Conservation (phyloP, 2,113 vertebrate genomes). For the Haliaeetus leucogaster region DNA sequence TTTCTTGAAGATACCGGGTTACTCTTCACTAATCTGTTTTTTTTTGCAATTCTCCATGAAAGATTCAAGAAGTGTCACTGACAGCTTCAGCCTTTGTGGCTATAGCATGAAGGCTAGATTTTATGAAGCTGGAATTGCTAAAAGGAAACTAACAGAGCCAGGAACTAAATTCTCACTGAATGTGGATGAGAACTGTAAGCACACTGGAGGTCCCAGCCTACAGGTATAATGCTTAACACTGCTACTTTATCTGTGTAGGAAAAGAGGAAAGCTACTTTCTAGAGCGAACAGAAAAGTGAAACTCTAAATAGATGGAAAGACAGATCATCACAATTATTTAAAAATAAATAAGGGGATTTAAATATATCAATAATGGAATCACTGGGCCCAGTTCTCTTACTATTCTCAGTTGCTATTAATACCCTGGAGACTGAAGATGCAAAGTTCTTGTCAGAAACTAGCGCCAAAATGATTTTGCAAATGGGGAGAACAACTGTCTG, state of each 20-base stretch:
- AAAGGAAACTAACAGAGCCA: neutral
- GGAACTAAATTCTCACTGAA: neutral
- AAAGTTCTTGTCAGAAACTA: neutral
- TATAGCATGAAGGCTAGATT: neutral
- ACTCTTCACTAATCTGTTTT: neutral
- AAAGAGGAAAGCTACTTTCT: neutral
- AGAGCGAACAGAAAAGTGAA: neutral
- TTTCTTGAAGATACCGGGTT: neutral
- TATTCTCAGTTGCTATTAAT: neutral
- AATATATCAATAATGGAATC: neutral
- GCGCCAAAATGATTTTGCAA: neutral
- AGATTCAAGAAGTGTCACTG: neutral
- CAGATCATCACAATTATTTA: neutral
- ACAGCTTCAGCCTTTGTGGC: neutral
- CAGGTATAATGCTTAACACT: neutral
- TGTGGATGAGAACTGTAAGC: neutral
- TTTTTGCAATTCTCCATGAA: neutral
- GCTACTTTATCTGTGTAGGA: neutral
- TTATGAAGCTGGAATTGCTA: neutral
- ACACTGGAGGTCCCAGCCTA: neutral
- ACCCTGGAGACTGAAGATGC: neutral
- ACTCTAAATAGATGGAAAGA: neutral
- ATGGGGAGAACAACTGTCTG: neutral
- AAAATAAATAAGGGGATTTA: neutral
- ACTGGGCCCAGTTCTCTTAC: neutral